Evolutionary conservation across 2,888 invertebrate species (phyloP).

Genomic region (Rapana venosa): DNA sequence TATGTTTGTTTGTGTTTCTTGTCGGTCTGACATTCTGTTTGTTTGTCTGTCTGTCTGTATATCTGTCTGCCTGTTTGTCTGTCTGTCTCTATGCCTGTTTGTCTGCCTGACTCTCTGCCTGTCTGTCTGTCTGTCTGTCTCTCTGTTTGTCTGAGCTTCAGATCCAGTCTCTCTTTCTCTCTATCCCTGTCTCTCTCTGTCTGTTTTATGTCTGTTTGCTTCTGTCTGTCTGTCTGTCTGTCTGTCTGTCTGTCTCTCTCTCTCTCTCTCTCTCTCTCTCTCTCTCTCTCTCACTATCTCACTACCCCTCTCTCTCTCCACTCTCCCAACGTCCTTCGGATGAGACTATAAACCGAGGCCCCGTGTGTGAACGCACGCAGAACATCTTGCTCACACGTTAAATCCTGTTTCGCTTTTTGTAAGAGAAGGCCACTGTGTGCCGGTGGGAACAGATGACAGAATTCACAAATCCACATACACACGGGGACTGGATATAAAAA

Average conservation of each 20-base stretch:
- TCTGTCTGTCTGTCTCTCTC: background rate
- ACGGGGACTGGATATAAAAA: too few relatives aligned
- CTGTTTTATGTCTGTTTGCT: background rate
- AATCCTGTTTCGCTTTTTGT: too few relatives aligned
- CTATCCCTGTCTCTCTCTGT: background rate
- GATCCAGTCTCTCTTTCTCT: background rate
- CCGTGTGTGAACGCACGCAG: too few relatives aligned
- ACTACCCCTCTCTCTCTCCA: background rate
- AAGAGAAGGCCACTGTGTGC: too few relatives aligned
- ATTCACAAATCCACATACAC: too few relatives aligned
- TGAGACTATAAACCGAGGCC: too few relatives aligned
- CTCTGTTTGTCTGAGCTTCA: background rate
- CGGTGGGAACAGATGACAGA: too few relatives aligned
- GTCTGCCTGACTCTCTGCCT: conserved; percentile 18
- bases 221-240: background rate
- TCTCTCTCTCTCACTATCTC: background rate
- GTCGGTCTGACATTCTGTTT: background rate
- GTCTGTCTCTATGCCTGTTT: conserved; percentile 10
- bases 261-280: background rate
- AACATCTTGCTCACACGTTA: too few relatives aligned
- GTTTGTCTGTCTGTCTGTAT: background rate
- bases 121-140: conserved; percentile 1
- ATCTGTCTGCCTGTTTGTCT: background rate
- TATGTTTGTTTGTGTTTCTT: background rate
- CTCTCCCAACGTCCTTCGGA: too few relatives aligned